Base-by-base conservation (phyloP, 2,888 invertebrate genomes). In the Lamellibrachia satsuma region DNA sequence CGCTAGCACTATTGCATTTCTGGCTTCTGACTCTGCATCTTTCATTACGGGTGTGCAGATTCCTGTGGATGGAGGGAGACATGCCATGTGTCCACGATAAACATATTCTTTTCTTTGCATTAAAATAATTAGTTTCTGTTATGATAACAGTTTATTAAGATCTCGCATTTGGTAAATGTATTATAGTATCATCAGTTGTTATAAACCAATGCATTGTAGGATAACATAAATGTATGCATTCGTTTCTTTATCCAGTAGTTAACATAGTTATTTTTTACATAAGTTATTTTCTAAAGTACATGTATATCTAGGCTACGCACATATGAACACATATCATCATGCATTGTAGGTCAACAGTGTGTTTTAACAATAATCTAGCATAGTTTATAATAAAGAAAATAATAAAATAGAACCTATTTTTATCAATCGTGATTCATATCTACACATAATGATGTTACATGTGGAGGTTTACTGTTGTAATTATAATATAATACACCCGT, bases 11-110 rank as follows among this genome's bases (percentile, higher is more conserved):
- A 99, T 99, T 95, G 98, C 98, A 0, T 99, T 99, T 97, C 97
- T 99, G 93, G 99, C 99, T 0, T 98, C 98, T 94, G 95, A 95
- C 91, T 98, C 98, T 3, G 95, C 96, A 90, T 98, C 98, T 94
- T 99, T 98, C 96, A 98, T 98, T 6, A 99, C 99, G 9, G 99
- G 99, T 4, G 98, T 97, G 7, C 98, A 98, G 93, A 95, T 99
- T 52, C 98, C 99, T 0, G 98, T 99, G 0, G 99, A 99, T 96
- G 99, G 99, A 52, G 99, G 99, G 6, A 94, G 99, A 91, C 98
- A 99, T 96, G 98, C 98, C 7, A 98, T 99, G 98, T 99, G 99
- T 95, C 99, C 99, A 11, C 97, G 99, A 94, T 96, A 94, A 93
- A 75, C 39, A 75, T n/a, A n/a, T 22, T n/a, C 75, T 39, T 39